Percentiles rank a stretch among this genome's conserved stretches.
Conservation (phyloP, 2,888 invertebrate species). For the Bedellia somnulentella region DNA sequence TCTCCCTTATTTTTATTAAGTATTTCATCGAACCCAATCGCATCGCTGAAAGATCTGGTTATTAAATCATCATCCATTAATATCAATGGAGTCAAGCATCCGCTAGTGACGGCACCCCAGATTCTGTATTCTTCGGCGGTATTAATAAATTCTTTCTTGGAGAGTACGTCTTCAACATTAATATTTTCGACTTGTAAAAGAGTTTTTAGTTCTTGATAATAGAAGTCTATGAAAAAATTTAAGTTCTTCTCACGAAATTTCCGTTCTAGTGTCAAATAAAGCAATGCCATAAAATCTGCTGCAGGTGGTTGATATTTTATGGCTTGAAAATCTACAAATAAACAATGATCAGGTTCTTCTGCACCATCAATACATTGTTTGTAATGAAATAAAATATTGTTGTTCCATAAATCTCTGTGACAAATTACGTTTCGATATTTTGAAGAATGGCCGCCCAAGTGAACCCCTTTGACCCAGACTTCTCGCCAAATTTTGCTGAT, state of each 20-base stretch:
- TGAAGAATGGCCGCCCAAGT: constrained; percentile 22
- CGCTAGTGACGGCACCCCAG: constrained; percentile 58
- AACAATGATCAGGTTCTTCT: constrained; percentile 51
- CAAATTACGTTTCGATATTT: constrained; percentile 52
- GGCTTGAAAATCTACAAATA: constrained; percentile 72
- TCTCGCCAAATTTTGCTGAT: constrained; percentile 27
- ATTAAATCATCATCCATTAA: constrained; percentile 54
- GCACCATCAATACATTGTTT: constrained; percentile 12
- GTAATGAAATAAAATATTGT: constrained; percentile 63
- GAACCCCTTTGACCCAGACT: constrained; percentile 24
- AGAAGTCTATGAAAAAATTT: constrained; percentile 49
- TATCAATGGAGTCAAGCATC: constrained; percentile 51
- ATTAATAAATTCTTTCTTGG: constrained; percentile 34
- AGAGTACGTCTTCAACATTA: constrained; percentile 31
- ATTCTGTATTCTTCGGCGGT: constrained; percentile 49
- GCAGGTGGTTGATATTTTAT: constrained; percentile 67
- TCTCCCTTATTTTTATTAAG: constrained; percentile 50
- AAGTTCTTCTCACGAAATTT: constrained; percentile 51
- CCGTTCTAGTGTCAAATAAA: constrained; percentile 55
- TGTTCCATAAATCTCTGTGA: constrained; percentile 67
- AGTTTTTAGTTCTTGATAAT: constrained; percentile 48
- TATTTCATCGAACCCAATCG: constrained; percentile 56
- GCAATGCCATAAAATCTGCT: constrained; percentile 61
- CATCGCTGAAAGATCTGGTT: constrained; percentile 39
- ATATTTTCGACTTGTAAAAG: constrained; percentile 37